phyloP scores from a whole-genome alignment of 2,113 vertebrate genomes.

The Peromyscus maniculatus region DNA sequence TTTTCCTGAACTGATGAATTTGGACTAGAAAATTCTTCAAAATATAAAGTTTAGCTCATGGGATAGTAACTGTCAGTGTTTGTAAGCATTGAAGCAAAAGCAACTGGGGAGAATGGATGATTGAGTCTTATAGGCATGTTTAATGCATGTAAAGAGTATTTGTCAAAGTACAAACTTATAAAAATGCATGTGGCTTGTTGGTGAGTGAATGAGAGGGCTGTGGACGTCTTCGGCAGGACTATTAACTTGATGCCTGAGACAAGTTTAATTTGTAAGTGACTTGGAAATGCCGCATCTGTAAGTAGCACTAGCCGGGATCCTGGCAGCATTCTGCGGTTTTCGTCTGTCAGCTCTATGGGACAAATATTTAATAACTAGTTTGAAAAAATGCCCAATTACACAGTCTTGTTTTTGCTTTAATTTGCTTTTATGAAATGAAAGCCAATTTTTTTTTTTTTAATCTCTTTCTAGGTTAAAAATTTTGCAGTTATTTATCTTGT shows the following conservation, averaged over 20 bases:
- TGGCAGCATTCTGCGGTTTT: not conserved
- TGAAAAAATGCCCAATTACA: not conserved
- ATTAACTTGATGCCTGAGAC: not conserved
- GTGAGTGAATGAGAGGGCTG: not conserved
- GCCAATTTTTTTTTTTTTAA: constrained; percentile 53
- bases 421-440: constrained; percentile 16
- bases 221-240: not conserved
- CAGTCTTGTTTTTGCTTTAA: constrained; percentile 20
- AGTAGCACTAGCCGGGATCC: not conserved
- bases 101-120: too few species aligned
- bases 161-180: not conserved
- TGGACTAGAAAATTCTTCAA: not conserved
- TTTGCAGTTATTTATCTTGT: constrained; percentile 99
- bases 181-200: fast-evolving
- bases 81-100: not conserved
- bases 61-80: not conserved
- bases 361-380: not conserved
- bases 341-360: not conserved
- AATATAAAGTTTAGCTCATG: not conserved
- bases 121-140: not conserved
- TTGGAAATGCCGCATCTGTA: not conserved
- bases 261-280: not conserved
- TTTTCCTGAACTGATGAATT: constrained; percentile 39
- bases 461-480: constrained; percentile 94
- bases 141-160: not conserved